Evolutionary conservation across 1,140 invertebrate species (phyloP).

Genomic region (Leptinotarsa undecemlineata): DNA sequence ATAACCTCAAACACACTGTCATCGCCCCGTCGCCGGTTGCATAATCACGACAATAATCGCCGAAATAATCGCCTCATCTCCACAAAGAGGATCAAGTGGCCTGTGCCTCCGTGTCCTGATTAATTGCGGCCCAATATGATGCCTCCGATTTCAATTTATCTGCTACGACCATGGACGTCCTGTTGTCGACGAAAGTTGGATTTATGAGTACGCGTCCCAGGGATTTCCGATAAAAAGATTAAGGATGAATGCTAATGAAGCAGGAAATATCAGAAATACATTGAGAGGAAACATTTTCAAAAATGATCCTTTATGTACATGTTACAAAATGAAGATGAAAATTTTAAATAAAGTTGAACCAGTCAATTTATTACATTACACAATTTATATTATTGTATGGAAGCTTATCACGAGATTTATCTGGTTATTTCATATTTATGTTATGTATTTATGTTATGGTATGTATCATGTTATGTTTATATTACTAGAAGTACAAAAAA

Average conservation of each 20-base stretch:
- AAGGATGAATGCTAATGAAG: background rate
- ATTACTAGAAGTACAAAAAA: no score
- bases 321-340: no score
- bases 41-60: constrained; percentile 20
- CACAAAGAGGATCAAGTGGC: constrained; percentile 22
- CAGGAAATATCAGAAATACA: background rate
- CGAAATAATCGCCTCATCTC: constrained; percentile 15
- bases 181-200: constrained; percentile 10
- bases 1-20: constrained; percentile 5
- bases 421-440: no score
- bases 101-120: constrained; percentile 11
- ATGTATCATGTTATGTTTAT: no score
- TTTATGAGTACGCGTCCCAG: background rate
- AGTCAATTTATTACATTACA: no score
- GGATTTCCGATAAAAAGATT: constrained; percentile 13
- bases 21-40: background rate
- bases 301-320: no score
- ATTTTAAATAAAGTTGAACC: no score
- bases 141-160: constrained; percentile 18
- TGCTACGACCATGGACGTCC: background rate
- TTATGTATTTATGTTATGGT: no score
- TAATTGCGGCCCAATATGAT: constrained; percentile 23
- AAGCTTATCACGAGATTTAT: no score
- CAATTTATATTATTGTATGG: no score
- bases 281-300: background rate